Evolutionary conservation across 92 coral and sea anemone genomes (phyloP).

Genomic region (Phenganax marumi): DNA sequence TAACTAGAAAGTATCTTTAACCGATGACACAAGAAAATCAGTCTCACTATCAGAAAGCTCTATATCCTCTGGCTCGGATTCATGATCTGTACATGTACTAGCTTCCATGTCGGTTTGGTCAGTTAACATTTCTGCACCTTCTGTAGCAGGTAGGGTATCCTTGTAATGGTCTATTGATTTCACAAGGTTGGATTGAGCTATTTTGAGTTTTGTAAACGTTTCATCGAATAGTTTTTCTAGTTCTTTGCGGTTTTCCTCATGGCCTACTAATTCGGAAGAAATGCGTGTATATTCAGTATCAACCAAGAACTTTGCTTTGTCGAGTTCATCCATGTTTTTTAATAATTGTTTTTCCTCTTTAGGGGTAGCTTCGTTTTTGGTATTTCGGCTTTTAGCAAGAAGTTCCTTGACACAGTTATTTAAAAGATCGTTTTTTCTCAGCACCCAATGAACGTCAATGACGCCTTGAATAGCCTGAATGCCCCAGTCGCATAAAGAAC

Average conservation of each 20-base stretch:
- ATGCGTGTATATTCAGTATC: constrained; percentile 21
- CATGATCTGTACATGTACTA: neutral
- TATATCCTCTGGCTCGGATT: neutral
- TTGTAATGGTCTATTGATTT: constrained; percentile 35
- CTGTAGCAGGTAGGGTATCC: neutral
- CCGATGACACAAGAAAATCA: neutral
- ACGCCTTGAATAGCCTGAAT: constrained; percentile 37
- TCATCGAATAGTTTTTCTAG: constrained; percentile 44
- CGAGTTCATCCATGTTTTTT: constrained; percentile 44
- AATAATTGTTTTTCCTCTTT: constrained; percentile 25
- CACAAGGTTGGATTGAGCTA: constrained; percentile 31
- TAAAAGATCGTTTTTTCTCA: constrained; percentile 42
- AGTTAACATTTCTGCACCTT: neutral
- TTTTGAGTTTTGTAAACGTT: constrained; percentile 36
- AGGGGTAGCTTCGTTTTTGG: neutral
- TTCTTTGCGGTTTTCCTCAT: constrained; percentile 2
- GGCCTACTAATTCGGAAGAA: constrained; percentile 27
- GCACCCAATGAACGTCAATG: constrained; percentile 47
- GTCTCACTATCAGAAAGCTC: neutral
- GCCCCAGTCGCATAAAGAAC: constrained; percentile 39
- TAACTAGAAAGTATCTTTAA: too few species aligned
- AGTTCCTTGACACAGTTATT: constrained; percentile 37
- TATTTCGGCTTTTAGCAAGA: neutral
- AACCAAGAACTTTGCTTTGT: constrained; percentile 40
- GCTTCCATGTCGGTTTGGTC: neutral